Evolutionary conservation across 2,888 invertebrate genomes (phyloP).

Genomic region (Branchipolynoe longqiensis): DNA sequence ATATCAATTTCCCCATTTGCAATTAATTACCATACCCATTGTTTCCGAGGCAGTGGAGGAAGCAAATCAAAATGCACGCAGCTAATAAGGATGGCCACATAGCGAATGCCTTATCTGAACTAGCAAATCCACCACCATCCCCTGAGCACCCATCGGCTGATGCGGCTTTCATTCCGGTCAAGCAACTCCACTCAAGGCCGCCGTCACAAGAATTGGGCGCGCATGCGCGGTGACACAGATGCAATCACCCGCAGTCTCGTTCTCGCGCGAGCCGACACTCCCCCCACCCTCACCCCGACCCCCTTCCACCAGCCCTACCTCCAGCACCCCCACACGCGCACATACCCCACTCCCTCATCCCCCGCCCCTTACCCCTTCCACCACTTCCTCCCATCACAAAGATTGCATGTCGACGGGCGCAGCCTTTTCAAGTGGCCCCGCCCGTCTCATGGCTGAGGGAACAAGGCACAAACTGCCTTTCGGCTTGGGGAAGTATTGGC

Average conservation of each 20-base stretch:
- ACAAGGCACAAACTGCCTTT: neutral
- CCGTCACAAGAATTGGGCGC: constrained; percentile 8
- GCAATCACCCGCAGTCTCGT: neutral
- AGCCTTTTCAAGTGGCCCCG: constrained; percentile 25
- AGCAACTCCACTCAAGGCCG: constrained; percentile 30
- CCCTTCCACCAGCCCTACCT: neutral
- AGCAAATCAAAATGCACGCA: too few relatives aligned
- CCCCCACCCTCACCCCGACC: neutral
- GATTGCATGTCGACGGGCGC: constrained; percentile 16
- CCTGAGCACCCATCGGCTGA: too few relatives aligned
- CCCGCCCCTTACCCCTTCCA: neutral
- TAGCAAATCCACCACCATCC: too few relatives aligned
- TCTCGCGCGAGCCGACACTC: constrained; percentile 1
- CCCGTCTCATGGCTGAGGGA: neutral
- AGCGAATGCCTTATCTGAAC: too few relatives aligned
- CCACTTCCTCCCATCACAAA: neutral
- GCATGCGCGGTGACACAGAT: constrained; percentile 19
- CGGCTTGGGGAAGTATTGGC: constrained; percentile 16
- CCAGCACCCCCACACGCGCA: neutral
- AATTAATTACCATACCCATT: too few relatives aligned
- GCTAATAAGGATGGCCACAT: too few relatives aligned
- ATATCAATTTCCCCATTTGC: too few relatives aligned
- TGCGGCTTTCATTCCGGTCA: constrained; percentile 49
- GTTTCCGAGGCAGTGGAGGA: too few relatives aligned
- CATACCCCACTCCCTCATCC: neutral